These are phyloP conservation scores for Flabesymbios commensalis DNA, from an alignment of 2,888 invertebrate genomes.

Conservation along the genomic window DNA sequence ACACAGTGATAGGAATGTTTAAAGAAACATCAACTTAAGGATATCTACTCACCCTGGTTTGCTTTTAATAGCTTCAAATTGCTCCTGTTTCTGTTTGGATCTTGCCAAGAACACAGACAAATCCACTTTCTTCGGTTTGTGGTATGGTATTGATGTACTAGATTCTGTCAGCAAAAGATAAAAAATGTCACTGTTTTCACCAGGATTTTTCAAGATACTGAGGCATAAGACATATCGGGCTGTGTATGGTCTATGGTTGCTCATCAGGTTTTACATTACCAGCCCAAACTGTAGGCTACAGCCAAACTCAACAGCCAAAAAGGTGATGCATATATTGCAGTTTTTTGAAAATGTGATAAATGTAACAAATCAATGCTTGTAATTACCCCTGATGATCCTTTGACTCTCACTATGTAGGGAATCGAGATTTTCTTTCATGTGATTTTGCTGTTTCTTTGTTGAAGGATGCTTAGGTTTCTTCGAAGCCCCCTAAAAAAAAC, in stretches of 20 bases:
- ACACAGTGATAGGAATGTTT: too few species aligned
- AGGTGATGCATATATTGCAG: too few species aligned
- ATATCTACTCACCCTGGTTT: not conserved
- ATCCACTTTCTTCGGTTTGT: constrained; percentile 78
- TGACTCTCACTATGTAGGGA: constrained; percentile 82
- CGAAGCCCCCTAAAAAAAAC: constrained; percentile 25
- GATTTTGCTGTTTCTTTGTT: not conserved
- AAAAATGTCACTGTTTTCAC: not conserved
- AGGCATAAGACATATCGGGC: not conserved
- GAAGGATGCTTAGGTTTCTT: constrained; percentile 11
- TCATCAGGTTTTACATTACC: too few species aligned
- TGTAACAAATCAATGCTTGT: constrained; percentile 6
- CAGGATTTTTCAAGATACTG: not conserved
- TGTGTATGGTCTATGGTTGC: not conserved
- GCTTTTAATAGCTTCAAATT: not conserved
- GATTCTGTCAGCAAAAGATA: constrained; percentile 65
- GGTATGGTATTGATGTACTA: constrained; percentile 80
- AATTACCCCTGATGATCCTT: constrained; percentile 70
- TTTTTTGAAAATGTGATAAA: too few species aligned
- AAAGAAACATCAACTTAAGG: not conserved
- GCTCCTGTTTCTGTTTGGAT: constrained; percentile 51
- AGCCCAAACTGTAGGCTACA: too few species aligned
- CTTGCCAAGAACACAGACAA: constrained; percentile 74
- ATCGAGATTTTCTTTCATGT: too few species aligned
- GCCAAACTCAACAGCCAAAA: too few species aligned